A percentile compares a stretch with the other conserved stretches of the same genome.
phyloP scores from a whole-genome alignment of 2,888 invertebrate species.

The Mimumesa dahlbomi region DNA sequence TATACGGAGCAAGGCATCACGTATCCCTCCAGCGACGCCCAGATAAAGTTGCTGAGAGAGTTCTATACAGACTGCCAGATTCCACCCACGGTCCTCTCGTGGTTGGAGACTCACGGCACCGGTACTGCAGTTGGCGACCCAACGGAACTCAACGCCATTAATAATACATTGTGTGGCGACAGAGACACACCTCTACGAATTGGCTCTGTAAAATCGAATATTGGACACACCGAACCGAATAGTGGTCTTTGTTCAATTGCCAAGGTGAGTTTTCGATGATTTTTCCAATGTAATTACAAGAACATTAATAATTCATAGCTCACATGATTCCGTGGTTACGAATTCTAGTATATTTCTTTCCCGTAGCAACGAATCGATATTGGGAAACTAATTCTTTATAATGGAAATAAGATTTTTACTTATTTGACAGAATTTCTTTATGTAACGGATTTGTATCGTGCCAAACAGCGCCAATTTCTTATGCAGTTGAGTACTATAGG shows the following conservation, averaged over 20 bases:
- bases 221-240: constrained; percentile 95
- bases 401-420: no score
- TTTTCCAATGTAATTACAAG: no score
- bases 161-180: constrained; percentile 88
- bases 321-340: no score
- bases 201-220: constrained; percentile 95
- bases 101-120: constrained; percentile 89
- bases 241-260: constrained; percentile 91
- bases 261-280: no score
- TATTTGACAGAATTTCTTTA: no score
- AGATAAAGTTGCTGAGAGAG: constrained; percentile 79
- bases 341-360: no score
- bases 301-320: no score
- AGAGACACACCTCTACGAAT: constrained; percentile 89
- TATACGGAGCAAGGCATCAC: constrained; percentile 78
- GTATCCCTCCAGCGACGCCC: constrained; percentile 74
- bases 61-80: constrained; percentile 84
- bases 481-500: no score
- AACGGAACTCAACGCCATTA: constrained; percentile 92
- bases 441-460: no score
- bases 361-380: no score
- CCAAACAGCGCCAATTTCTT: no score
- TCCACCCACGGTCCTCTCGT: constrained; percentile 82
- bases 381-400: no score
- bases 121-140: constrained; percentile 94